phyloP scores from a whole-genome alignment of 2,113 vertebrate genomes.

The Mastomys natalensis region DNA sequence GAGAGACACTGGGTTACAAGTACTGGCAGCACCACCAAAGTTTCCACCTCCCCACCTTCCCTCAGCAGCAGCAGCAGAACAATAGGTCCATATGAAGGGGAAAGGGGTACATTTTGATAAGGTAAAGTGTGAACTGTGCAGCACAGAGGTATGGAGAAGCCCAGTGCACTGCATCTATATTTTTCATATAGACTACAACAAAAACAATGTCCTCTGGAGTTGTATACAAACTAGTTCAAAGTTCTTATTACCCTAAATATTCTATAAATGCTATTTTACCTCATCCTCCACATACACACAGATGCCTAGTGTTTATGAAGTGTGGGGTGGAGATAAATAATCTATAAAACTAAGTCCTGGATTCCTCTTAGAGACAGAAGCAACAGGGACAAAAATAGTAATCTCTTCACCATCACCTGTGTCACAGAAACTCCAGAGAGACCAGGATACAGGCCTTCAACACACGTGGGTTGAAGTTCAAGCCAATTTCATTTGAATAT shows the following conservation, averaged over 20 bases:
- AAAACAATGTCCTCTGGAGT: neutral
- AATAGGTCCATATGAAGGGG: neutral
- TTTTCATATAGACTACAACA: neutral
- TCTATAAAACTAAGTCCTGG: conserved; percentile 42
- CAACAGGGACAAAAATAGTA: conserved; percentile 8
- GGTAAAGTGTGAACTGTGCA: neutral
- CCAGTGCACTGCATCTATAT: neutral
- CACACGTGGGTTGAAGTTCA: conserved; percentile 46
- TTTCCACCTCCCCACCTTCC: neutral
- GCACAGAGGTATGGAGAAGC: neutral
- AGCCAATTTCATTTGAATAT: conserved; percentile 75
- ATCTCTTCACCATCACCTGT: conserved; percentile 48
- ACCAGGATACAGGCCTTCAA: neutral
- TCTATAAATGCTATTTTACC: neutral
- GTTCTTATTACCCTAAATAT: neutral
- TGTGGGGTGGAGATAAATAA: neutral
- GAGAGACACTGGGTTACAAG: neutral
- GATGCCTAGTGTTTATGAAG: neutral
- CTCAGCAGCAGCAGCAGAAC: neutral
- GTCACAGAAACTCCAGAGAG: conserved; percentile 57
- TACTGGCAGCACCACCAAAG: neutral
- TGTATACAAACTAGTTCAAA: neutral
- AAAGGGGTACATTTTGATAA: neutral
- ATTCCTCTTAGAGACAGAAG: conserved; percentile 9
- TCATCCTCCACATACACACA: neutral